Evolutionary conservation across 2,113 vertebrate species (phyloP).

Genomic region (Phocoena sinus): DNA sequence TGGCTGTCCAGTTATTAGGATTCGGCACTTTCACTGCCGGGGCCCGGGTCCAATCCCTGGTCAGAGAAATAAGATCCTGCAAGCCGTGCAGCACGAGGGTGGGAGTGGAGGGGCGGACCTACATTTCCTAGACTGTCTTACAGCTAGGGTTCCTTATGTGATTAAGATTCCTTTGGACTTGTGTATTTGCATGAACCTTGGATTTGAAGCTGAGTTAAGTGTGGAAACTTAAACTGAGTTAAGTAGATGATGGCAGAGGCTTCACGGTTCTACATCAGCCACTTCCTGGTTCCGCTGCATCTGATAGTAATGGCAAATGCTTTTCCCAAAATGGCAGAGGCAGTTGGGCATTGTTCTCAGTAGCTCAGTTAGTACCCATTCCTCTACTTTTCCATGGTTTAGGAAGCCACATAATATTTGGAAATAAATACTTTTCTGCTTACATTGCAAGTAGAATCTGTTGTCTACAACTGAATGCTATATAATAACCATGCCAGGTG

Average conservation of each 20-base stretch:
- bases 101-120: neutral
- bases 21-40: neutral
- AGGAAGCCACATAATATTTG: neutral
- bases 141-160: neutral
- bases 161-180: neutral
- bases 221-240: neutral
- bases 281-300: neutral
- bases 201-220: neutral
- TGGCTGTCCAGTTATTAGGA: neutral
- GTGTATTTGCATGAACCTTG: neutral
- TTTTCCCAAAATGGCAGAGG: neutral
- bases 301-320: fast-evolving
- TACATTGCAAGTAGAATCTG: neutral
- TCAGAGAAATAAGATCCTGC: neutral
- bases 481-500: too few relatives aligned
- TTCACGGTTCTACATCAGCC: fast-evolving
- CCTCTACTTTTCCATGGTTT: neutral
- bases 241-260: neutral
- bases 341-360: neutral
- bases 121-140: neutral
- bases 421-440: neutral
- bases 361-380: neutral
- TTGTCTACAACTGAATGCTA: neutral
- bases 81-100: neutral
- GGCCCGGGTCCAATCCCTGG: neutral